These are phyloP conservation scores for Antheraea mylitta DNA, from an alignment of 1,140 invertebrate genomes.

Conservation along the genomic window DNA sequence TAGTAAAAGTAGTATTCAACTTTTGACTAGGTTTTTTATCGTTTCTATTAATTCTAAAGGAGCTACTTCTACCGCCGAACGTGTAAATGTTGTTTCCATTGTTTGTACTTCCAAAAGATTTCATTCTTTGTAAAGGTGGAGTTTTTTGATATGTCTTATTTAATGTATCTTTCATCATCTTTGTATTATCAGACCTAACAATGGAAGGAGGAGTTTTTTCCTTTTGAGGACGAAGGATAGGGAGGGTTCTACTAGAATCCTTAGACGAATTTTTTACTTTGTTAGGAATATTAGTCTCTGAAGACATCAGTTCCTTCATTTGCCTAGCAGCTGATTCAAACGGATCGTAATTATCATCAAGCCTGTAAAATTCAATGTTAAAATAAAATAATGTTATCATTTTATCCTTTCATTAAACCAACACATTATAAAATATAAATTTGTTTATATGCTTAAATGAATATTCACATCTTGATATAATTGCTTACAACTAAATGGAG, in stretches of 20 bases:
- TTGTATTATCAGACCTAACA: slow-evolving; percentile 52
- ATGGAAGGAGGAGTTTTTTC: slow-evolving; percentile 47
- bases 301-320: slow-evolving; percentile 77
- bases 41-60: slow-evolving; percentile 68
- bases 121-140: slow-evolving; percentile 72
- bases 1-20: slow-evolving; percentile 71
- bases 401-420: too few relatives aligned
- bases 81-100: slow-evolving; percentile 52
- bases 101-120: slow-evolving; percentile 72
- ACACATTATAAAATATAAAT: too few relatives aligned
- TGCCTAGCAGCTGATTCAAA: slow-evolving; percentile 74
- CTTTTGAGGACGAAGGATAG: slow-evolving; percentile 54
- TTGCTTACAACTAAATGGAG: not conserved
- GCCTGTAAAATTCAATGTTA: slow-evolving; percentile 51
- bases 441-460: not conserved
- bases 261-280: slow-evolving; percentile 57
- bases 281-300: slow-evolving; percentile 72
- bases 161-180: slow-evolving; percentile 71
- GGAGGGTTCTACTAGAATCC: slow-evolving; percentile 65
- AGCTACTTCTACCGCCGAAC: slow-evolving; percentile 68
- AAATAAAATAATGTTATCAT: slow-evolving; percentile 9
- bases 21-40: slow-evolving; percentile 68
- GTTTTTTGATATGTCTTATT: slow-evolving; percentile 75
- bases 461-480: not conserved
- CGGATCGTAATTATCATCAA: slow-evolving; percentile 72